A percentile compares a stretch with the other conserved stretches of the same genome.
Evolutionary conservation across 2,797 vertebrate genomes (phyloP).

Genomic region (Lithobates sylvaticus): DNA sequence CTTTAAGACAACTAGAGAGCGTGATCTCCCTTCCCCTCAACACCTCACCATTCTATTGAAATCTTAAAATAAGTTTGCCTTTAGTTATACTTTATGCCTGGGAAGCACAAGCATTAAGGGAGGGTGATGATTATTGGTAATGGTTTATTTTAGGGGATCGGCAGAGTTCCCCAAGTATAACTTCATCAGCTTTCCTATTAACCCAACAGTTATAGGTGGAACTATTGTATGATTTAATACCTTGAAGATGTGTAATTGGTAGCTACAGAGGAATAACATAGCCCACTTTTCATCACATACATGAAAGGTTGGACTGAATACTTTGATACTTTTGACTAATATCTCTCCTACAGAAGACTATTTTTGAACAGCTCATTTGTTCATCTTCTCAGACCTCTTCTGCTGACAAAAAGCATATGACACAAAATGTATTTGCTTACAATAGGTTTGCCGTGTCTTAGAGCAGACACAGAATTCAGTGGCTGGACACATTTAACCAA

Average conservation of each 20-base stretch:
- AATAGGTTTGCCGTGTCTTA: slow-evolving; percentile 19
- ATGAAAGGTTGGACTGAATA: not conserved
- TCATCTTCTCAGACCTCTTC: slow-evolving; percentile 3
- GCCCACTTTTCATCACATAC: not conserved
- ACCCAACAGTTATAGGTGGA: not conserved
- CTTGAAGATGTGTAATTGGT: not conserved
- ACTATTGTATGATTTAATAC: not conserved
- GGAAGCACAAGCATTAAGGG: too few relatives aligned
- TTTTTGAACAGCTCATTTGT: slow-evolving; percentile 12
- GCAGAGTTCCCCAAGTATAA: not conserved
- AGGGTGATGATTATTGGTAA: not conserved
- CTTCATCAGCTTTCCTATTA: not conserved
- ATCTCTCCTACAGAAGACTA: not conserved
- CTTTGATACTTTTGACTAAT: not conserved
- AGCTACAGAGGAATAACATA: not conserved
- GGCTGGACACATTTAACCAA: slow-evolving; percentile 4
- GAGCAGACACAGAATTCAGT: slow-evolving; percentile 3
- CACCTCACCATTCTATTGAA: too few relatives aligned
- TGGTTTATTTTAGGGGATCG: not conserved
- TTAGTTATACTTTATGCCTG: too few relatives aligned
- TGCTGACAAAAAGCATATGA: slow-evolving; percentile 14
- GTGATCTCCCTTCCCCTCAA: too few relatives aligned
- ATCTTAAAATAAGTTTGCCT: too few relatives aligned
- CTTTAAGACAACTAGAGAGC: too few relatives aligned
- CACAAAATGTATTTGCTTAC: slow-evolving; percentile 34